Evolutionary conservation across 2,888 invertebrate species (phyloP), one percentile per base, ranked within the genome.

Genomic region (Rhorus exstirpatorius): DNA sequence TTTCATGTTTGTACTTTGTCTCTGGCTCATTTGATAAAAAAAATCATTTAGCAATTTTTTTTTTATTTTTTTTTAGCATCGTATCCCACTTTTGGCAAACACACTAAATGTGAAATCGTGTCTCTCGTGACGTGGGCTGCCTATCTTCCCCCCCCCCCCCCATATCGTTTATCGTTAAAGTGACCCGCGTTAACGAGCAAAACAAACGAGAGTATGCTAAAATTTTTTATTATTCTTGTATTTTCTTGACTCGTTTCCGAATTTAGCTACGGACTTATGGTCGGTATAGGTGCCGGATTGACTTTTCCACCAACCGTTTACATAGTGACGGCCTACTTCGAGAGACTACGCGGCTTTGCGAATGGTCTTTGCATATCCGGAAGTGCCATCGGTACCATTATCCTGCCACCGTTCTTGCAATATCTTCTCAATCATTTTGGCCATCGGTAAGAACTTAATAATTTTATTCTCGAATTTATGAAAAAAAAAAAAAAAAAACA

Each of bases 351-450:
- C 24, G 97, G 97, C 0, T 93, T 97, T 24, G 97, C 97, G 53
- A 97, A 97, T 92, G 97, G 97, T 0, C 94, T 97, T n/a, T 97
- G 97, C 89, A 97, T 97, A 93, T 97, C 97, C 0, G 97, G 97
- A 8, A 97, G 97, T 85, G 97, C 97, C 0, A 95, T 97, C 84
- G 97, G 97, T 3, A 97, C 97, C 63, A 97, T 97, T 85, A 95
- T 97, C 21, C 93, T 97, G 84, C 97, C 97, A 24, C 97, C 97
- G 0, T 94, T 97, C 60, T 93, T 97, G 79, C 94, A 97, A 74
- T 94, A 95, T 86, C 93, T 97, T 53, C 93, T 97, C n/a, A 96
- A 96, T 89, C 94, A 94, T 0, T 97, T 96, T 86, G 97, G 97
- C 24, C 96, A 96, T 91, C 95, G 96, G 96, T 96, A 90, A 94